Evolutionary conservation across 2,797 vertebrate genomes (phyloP), one percentile per base, ranked within the genome.

Genomic region (Crocidura indochinensis): DNA sequence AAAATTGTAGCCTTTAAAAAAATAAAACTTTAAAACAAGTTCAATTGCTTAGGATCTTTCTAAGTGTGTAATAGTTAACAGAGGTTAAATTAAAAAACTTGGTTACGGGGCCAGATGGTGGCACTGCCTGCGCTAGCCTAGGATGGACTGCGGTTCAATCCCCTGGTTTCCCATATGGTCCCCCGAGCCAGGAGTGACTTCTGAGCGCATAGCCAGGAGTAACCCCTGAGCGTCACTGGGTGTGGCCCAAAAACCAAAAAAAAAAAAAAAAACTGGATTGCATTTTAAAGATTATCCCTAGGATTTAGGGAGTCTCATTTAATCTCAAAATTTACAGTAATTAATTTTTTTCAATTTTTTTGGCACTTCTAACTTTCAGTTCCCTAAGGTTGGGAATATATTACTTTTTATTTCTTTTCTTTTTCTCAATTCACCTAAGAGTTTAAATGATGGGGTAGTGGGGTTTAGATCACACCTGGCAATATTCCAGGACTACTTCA

Each of bases 371-470:
- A 77, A 80, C 15, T 91, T 87, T 92, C 11, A 72, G 6, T 46
- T 26, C 65, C 53, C 27, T 51, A 51, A 46, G 10, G 1, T 49
- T 60, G 11, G 81, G 91, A 94, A 80, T 3, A 72, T 24, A 56
- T 26, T 5, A 38, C 38, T 68, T 94, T 73, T 72, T 27, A 88
- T 86, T 22, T 22, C 19, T 60, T 60, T 73, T 71, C 60, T 88
- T 86, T 2, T 60, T 14, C 6, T 91, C 26, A 74, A 15, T 29
- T 88, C 60, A 6, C n/a, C 10, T 64, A 69, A 24, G 2, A 75
- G 38, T 44, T 11, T 65, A 27, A 65, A 11, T 65, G 8, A 65
- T 65, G 64, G 64, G 11, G 64, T 27, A 10, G 9, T 27, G 19
- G 22, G 64, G 27, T 6, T 65, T 27, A 27, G 26, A 65, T 26